phyloP scores from a whole-genome alignment of 64 coral and sea anemone species.

The Porites lutea region DNA sequence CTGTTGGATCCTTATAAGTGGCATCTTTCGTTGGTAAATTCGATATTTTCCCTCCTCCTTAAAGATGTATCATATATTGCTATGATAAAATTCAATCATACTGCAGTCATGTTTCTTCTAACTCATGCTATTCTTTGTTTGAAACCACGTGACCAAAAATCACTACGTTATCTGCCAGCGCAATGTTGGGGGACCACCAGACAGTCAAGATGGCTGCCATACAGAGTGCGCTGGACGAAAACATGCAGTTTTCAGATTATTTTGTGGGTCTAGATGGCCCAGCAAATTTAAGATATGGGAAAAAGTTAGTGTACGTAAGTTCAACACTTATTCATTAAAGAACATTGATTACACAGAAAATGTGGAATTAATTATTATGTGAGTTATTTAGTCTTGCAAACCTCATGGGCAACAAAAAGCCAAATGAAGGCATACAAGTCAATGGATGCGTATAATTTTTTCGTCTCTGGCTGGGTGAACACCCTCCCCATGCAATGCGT shows the following conservation, averaged over 20 bases:
- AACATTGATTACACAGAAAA: too few species aligned
- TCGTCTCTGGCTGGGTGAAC: conserved; percentile 62
- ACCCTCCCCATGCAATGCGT: neutral
- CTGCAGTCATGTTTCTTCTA: too few species aligned
- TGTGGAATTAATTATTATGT: too few species aligned
- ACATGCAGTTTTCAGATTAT: conserved; percentile 51
- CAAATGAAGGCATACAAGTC: conserved; percentile 68
- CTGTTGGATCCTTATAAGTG: too few species aligned
- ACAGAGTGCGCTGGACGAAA: neutral
- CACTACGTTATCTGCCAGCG: conserved; percentile 7
- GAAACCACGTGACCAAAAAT: conserved; percentile 66
- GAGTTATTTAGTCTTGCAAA: neutral
- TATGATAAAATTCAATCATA: too few species aligned
- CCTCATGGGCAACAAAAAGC: conserved; percentile 29
- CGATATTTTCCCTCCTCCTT: too few species aligned
- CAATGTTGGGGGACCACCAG: conserved; percentile 45
- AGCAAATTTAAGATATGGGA: conserved; percentile 44
- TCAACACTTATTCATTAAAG: too few species aligned
- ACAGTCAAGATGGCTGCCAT: conserved; percentile 4
- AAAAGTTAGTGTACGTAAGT: conserved; percentile 17
- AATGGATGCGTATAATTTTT: conserved; percentile 63
- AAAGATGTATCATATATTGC: too few species aligned
- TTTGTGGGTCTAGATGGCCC: conserved; percentile 27
- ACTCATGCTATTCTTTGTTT: conserved; percentile 43
- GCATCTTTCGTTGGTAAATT: too few species aligned